Evolutionary conservation across 2,888 invertebrate genomes (phyloP), one percentile per base, ranked within the genome.

Genomic region (Heteromurus nitidus): DNA sequence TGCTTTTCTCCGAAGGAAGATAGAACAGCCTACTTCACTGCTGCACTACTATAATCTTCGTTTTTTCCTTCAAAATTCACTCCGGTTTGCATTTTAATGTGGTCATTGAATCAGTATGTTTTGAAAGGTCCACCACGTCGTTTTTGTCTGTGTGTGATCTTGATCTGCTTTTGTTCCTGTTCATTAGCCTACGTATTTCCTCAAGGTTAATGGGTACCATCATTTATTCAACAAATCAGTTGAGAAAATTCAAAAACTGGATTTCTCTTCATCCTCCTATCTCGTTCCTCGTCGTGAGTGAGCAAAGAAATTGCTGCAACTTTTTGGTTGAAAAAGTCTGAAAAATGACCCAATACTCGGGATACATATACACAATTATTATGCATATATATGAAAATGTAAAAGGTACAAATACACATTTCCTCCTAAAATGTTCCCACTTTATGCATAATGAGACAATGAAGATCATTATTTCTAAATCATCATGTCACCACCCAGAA

Each of bases 111-210:
- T 67, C 67, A 36, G 36, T 36, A 24, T 16, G 16, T 11, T 18
- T 28, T 42, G 67, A 55, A 26, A 67, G 77, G 24, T 70, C 77
- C 77, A 77, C 70, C 79, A 72, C 72, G 30, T 72, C 55, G 79
- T 62, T 77, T 70, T 70, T 69, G 69, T 60, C 69, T 77, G 77
- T 77, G 77, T 77, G 79, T 79, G 79, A 79, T 79, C 77, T 64
- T 77, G 77, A 60, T 77, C 79, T 79, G 44, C 72, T 79, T 79
- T 79, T 79, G 79, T 79, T 79, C 79, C 79, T 79, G 79, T 79
- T 79, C 79, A 79, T 79, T 79, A 79, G 72, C 58, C 79, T 65
- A 70, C 64, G 70, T 65, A 79, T 65, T 79, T 79, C 79, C 79
- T 79, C 79, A 79, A 79, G 79, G 79, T 79, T 79, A 79, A 79